Base-by-base conservation (phyloP, 2,888 invertebrate species). In the Oscheius myriophilus region DNA sequence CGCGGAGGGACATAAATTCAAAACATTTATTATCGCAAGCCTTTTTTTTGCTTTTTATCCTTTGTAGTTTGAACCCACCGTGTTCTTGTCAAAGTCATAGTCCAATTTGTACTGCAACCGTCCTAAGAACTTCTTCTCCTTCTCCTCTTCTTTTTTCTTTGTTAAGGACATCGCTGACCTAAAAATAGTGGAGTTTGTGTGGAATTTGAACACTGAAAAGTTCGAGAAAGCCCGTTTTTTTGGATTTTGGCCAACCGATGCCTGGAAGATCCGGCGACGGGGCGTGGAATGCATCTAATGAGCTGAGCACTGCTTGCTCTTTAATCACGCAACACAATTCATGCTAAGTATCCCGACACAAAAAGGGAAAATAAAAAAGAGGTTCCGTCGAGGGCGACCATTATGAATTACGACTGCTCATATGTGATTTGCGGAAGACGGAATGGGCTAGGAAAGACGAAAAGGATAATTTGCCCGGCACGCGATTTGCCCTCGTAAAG, bases 41-140 rank as follows among this genome's bases (percentile, higher is more conserved):
- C n/a, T n/a, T n/a, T n/a, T n/a, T n/a, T n/a, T n/a, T n/a, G n/a
- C n/a, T n/a, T n/a, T n/a, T n/a, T n/a, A n/a, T n/a, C n/a, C n/a
- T 52, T 49, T 21, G 33, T 33, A 33, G 33, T 33, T 33, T 33
- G 26, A 61, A 78, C 83, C 79, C 77, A 90, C 89, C 89, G 95
- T 95, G 90, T 95, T 96, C 86, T 95, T 94, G 89, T 96, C 96
- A 90, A 97, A 98, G 89, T 97, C 97, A 89, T 96, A 97, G 88
- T 97, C 97, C 88, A 97, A 91, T 63, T 89, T 89, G 86, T 89
- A 98, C 88, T 97, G 96, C 76, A 98, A 91, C 90, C 93, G 93
- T 86, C 98, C 98, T 83, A 98, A 91, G 77, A 89, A 88, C 70
- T 86, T 86, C 78, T 89, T 89, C 77, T 84, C 85, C 71, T 85